These are phyloP conservation scores for Pelmatolapia mariae DNA, from an alignment of 2,113 vertebrate species.

Conservation along the genomic window DNA sequence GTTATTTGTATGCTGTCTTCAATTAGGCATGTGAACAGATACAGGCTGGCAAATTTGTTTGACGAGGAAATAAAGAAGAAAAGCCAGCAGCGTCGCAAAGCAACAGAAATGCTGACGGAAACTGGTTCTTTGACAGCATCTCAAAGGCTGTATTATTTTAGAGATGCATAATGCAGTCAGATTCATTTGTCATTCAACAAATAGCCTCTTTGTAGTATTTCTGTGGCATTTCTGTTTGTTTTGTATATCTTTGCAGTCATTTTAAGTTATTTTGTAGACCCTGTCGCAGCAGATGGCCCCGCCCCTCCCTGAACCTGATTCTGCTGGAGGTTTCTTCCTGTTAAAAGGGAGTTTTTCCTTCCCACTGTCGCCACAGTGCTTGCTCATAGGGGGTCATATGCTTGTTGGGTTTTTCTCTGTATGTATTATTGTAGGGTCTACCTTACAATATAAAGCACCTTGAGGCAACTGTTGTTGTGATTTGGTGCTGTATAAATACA, in stretches of 20 bases:
- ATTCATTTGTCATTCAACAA: not conserved
- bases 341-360: not conserved
- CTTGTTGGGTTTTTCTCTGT: not conserved
- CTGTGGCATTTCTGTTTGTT: not conserved
- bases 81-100: not conserved
- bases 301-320: not conserved
- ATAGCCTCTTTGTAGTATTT: not conserved
- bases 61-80: not conserved
- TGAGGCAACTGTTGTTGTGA: not conserved
- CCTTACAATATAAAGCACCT: not conserved
- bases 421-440: not conserved
- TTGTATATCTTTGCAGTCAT: not conserved
- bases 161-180: not conserved
- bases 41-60: not conserved
- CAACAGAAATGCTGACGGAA: not conserved
- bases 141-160: not conserved
- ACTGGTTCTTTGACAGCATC: not conserved
- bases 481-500: not conserved
- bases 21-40: not conserved
- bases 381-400: not conserved
- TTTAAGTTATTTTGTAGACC: not conserved
- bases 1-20: slow-evolving; percentile 2
- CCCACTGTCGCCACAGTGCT: not conserved
- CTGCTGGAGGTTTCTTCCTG: not conserved
- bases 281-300: not conserved